Conservation (phyloP, 2,797 vertebrate genomes). For the Sebastes hopkinsi region DNA sequence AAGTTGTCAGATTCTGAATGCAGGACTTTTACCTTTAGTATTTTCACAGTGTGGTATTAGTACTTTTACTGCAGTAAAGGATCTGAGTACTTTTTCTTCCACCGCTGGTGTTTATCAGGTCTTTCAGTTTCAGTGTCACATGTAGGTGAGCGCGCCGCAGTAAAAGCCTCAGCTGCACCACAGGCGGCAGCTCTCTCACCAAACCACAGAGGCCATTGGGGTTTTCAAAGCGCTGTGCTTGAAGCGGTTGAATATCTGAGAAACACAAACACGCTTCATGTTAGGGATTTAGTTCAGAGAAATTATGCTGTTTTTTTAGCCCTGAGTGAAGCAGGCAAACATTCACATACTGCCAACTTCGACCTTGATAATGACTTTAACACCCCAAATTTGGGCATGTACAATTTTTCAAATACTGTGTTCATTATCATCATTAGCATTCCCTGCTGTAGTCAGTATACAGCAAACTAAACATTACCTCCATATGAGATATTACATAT, state of each 20-base stretch:
- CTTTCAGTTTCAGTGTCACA: not conserved
- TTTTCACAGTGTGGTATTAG: not conserved
- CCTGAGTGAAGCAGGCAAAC: not conserved
- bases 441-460: not conserved
- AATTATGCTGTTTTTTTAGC: not conserved
- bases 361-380: not conserved
- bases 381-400: too few species aligned
- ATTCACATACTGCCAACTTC: not conserved
- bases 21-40: not conserved
- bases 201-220: not conserved
- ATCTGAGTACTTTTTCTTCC: not conserved
- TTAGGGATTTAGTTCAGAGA: not conserved
- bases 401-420: not conserved
- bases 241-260: not conserved
- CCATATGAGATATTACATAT: not conserved
- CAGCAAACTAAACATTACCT: not conserved
- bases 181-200: not conserved
- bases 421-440: not conserved
- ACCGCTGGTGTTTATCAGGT: too few species aligned
- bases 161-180: not conserved
- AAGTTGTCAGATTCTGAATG: not conserved
- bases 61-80: not conserved
- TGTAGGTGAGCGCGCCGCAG: not conserved
- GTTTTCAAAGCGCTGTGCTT: not conserved
- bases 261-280: not conserved